Conservation (phyloP, 1,140 invertebrate species). For the Aphaenogaster floridana region DNA sequence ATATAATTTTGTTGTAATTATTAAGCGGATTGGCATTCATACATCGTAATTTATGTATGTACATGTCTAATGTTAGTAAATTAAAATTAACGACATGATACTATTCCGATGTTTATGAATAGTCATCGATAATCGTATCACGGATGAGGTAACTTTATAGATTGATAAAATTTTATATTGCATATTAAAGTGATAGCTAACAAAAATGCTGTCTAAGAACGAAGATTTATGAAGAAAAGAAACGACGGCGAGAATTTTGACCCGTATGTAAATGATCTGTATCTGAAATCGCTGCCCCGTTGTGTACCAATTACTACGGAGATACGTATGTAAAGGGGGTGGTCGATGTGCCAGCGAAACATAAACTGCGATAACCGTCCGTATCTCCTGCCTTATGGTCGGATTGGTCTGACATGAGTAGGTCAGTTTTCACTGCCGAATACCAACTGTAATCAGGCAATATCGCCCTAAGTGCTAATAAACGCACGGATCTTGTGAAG, state of each 20-base stretch:
- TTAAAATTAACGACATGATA: neutral
- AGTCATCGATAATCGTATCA: neutral
- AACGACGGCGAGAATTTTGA: constrained; percentile 19
- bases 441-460: constrained; percentile 46
- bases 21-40: neutral
- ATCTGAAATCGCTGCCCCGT: constrained; percentile 74
- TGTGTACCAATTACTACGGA: constrained; percentile 74
- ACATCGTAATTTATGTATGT: neutral
- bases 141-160: neutral
- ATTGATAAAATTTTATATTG: constrained; percentile 30
- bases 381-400: constrained; percentile 70
- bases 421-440: constrained; percentile 63
- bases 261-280: constrained; percentile 56
- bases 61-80: constrained; percentile 21
- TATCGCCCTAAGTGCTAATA: constrained; percentile 47
- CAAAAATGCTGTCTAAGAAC: neutral
- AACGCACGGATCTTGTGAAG: constrained; percentile 41
- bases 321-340: constrained; percentile 72
- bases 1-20: constrained; percentile 38
- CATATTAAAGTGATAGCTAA: neutral
- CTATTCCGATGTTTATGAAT: neutral
- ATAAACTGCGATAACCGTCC: constrained; percentile 75
- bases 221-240: neutral
- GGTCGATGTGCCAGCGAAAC: constrained; percentile 61
- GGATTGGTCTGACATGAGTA: constrained; percentile 60